phyloP scores from a whole-genome alignment of 37 sponge, comb jelly and placozoan genomes.

The Beroe forskalii region DNA sequence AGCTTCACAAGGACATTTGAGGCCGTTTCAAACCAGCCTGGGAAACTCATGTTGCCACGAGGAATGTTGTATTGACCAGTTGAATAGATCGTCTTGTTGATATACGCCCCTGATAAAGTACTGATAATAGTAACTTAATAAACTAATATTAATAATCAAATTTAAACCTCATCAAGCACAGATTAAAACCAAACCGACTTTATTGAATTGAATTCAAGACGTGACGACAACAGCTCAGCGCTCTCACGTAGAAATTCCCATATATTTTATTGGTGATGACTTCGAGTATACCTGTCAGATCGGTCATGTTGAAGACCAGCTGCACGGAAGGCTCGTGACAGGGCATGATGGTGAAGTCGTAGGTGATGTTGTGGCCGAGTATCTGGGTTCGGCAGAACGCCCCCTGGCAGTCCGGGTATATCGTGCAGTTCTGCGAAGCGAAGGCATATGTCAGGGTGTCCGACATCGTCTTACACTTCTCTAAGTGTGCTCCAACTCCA shows the following conservation, averaged over 20 bases:
- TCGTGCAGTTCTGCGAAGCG: background rate
- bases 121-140: too few relatives aligned
- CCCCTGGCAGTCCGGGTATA: constrained; percentile 30
- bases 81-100: background rate
- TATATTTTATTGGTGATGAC: too few relatives aligned
- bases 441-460: background rate
- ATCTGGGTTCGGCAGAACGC: background rate
- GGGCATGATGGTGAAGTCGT: constrained; percentile 49
- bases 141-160: too few relatives aligned
- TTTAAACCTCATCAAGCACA: too few relatives aligned
- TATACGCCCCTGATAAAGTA: too few relatives aligned
- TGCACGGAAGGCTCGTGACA: constrained; percentile 13
- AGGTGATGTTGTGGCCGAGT: constrained; percentile 24
- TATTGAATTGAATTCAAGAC: too few relatives aligned
- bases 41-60: constrained; percentile 30
- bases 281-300: constrained; percentile 18
- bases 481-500: too few relatives aligned
- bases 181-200: too few relatives aligned
- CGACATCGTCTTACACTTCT: background rate
- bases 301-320: constrained; percentile 24
- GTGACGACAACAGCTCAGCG: too few relatives aligned
- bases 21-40: background rate
- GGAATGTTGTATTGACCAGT: background rate
- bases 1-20: background rate
- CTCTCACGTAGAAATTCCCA: too few relatives aligned